Base-by-base conservation (phyloP, 1,140 invertebrate genomes). In the Pollicipes pollicipes region DNA sequence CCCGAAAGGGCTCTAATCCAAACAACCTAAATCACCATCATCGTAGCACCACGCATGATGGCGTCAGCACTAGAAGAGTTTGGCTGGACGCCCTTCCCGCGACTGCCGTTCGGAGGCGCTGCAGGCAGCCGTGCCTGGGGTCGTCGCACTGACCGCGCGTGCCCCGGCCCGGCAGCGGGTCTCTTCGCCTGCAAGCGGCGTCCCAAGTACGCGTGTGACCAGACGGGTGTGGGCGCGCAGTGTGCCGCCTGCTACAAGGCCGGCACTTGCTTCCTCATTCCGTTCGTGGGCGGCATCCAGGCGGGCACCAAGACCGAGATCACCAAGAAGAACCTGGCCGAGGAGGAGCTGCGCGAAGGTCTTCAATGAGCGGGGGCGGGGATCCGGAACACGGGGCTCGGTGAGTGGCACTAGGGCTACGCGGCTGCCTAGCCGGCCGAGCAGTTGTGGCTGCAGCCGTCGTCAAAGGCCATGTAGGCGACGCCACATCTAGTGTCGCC, bases 121-220 rank as follows among this genome's bases (percentile, higher is more conserved):
- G n/a, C n/a, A n/a, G n/a, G n/a, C n/a, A n/a, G n/a, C n/a, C n/a
- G n/a, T n/a, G n/a, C n/a, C n/a, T n/a, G n/a, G n/a, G n/a, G n/a
- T n/a, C 24, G 3, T 26, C 24, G 6, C n/a, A 3, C 63, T 64
- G 63, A 4, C 63, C 24, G 32, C 16, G 4, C 16, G 4, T 35
- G 32, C 32, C 16, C 45, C 45, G 6, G 21, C 45, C 45, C 6
- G 13, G 24, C 64, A 66, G 6, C n/a, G 24, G 26, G 26, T 8
- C 3, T 10, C 24, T 66, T 66, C 28, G 64, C 64, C 3, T 66
- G 64, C 64, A 21, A 28, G 17, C 64, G 64, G 3, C n/a, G n/a
- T n/a, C 64, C 64, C 64, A 66, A 27, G 27, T 66, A 66, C 64
- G 64, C 64, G 64, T 66, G 64, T 24, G 64, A 66, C 64, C 3